Evolutionary conservation across 2,888 invertebrate species (phyloP).

Genomic region (Rhyacophila evoluta): DNA sequence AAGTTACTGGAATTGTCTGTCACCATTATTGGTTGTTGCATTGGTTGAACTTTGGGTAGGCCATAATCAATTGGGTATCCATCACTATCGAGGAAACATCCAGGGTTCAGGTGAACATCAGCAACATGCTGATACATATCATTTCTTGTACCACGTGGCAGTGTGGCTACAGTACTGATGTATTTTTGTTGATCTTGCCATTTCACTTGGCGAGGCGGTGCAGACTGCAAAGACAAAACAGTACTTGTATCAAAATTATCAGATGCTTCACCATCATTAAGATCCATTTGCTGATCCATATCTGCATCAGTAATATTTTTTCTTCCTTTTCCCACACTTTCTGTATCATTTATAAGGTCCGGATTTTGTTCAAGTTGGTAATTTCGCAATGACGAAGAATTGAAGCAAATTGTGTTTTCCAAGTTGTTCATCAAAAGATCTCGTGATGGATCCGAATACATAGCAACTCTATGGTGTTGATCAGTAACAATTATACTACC

Average conservation of each 20-base stretch:
- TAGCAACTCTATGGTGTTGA: slow-evolving; percentile 70
- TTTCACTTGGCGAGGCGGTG: slow-evolving; percentile 69
- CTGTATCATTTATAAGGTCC: slow-evolving; percentile 83
- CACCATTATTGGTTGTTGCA: slow-evolving; percentile 64
- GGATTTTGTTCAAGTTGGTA: slow-evolving; percentile 78
- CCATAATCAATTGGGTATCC: slow-evolving; percentile 86
- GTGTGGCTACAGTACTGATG: slow-evolving; percentile 66
- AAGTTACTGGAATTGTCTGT: slow-evolving; percentile 66
- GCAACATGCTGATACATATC: slow-evolving; percentile 76
- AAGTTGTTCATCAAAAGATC: slow-evolving; percentile 60
- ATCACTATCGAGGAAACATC: slow-evolving; percentile 81
- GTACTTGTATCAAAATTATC: slow-evolving; percentile 67
- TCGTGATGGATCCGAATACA: slow-evolving; percentile 65
- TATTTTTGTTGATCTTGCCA: slow-evolving; percentile 68
- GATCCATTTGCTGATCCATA: slow-evolving; percentile 57
- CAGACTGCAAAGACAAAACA: slow-evolving; percentile 57
- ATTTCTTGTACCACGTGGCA: slow-evolving; percentile 66
- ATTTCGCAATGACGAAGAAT: slow-evolving; percentile 70
- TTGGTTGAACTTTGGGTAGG: slow-evolving; percentile 74
- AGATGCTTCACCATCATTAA: slow-evolving; percentile 61
- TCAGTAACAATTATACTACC: slow-evolving; percentile 70
- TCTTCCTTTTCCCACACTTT: slow-evolving; percentile 70
- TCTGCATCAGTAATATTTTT: slow-evolving; percentile 58
- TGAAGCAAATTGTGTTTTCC: slow-evolving; percentile 67
- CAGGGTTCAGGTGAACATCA: slow-evolving; percentile 80